phyloP scores from a whole-genome alignment of 2,113 vertebrate species.

The Bujurquina vittata region DNA sequence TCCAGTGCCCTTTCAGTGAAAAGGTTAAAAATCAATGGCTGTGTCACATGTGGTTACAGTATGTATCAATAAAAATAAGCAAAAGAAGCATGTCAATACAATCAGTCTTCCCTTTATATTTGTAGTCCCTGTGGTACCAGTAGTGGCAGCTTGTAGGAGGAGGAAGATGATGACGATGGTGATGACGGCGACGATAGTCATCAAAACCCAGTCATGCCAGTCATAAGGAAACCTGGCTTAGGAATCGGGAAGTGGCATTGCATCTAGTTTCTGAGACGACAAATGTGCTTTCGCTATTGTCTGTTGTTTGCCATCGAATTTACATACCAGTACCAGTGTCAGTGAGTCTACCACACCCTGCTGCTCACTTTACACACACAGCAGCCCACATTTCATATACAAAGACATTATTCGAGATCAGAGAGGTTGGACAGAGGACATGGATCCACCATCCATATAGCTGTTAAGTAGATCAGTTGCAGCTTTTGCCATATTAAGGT shows the following conservation, averaged over 20 bases:
- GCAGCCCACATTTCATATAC: neutral
- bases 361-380: neutral
- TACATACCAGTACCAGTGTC: constrained; percentile 1
- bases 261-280: neutral
- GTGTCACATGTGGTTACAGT: neutral
- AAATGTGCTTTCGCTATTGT: neutral
- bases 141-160: neutral
- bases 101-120: neutral
- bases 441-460: neutral
- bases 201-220: neutral
- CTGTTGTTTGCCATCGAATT: constrained; percentile 3
- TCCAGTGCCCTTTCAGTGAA: neutral
- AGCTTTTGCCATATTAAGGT: neutral
- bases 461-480: neutral
- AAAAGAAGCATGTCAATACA: neutral
- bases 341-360: neutral
- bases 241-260: constrained; percentile 47
- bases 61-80: neutral
- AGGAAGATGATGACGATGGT: neutral
- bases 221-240: constrained; percentile 32
- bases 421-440: neutral
- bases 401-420: neutral
- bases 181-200: neutral
- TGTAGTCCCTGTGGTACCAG: neutral
- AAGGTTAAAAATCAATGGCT: neutral